Evolutionary conservation across 2,113 vertebrate species (phyloP).

Genomic region (Oostethus manadensis): DNA sequence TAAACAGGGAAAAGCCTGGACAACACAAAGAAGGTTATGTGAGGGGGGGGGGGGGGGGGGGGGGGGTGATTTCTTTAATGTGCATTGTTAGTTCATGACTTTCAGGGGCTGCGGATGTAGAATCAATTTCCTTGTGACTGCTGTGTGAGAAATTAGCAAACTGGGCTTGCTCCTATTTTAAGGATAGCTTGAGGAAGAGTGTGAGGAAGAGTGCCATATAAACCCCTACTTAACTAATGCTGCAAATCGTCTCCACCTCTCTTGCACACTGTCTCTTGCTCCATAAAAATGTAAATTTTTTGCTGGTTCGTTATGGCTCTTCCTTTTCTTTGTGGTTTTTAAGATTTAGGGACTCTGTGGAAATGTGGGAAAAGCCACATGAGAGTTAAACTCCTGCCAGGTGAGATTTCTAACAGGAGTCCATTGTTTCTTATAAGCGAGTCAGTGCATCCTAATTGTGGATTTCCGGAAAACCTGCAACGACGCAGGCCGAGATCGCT

Average conservation of each 20-base stretch:
- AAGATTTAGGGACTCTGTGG: not conserved
- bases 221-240: constrained; percentile 25
- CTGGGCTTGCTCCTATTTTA: constrained; percentile 61
- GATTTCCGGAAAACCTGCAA: constrained; percentile 31
- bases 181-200: constrained; percentile 56
- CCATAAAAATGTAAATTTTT: constrained; percentile 16
- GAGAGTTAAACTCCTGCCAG: constrained; percentile 28
- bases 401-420: constrained; percentile 35
- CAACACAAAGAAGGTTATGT: not conserved
- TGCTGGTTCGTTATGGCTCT: not conserved
- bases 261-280: not conserved
- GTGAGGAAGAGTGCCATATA: constrained; percentile 37
- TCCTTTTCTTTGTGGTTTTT: constrained; percentile 9
- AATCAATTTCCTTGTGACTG: constrained; percentile 47
- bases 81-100: constrained; percentile 20
- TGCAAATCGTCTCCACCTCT: constrained; percentile 12
- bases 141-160: constrained; percentile 54
- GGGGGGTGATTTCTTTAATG: not conserved
- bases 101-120: constrained; percentile 43
- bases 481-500: constrained; percentile 26
- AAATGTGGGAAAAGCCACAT: not conserved
- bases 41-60: too few relatives aligned
- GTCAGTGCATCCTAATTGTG: constrained; percentile 61
- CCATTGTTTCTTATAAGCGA: constrained; percentile 27
- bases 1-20: constrained; percentile 7